Evolutionary conservation across 2,113 vertebrate genomes (phyloP).

Genomic region (Gobiocypris rarus): DNA sequence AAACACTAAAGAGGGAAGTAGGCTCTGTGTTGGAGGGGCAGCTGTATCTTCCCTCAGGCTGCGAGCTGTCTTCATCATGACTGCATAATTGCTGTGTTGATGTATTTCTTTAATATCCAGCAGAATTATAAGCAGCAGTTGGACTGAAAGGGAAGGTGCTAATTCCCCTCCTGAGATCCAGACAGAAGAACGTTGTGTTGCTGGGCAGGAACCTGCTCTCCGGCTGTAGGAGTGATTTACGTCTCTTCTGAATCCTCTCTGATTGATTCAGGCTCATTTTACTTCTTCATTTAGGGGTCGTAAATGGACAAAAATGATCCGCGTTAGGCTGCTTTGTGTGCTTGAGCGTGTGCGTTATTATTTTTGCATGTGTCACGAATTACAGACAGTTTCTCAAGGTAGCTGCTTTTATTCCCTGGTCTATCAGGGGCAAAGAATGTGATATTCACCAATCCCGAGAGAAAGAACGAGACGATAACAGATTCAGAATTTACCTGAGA

Average conservation of each 20-base stretch:
- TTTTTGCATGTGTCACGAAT: background rate
- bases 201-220: conserved; percentile 13
- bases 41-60: conserved; percentile 65
- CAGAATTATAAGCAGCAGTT: conserved; percentile 55
- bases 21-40: conserved; percentile 52
- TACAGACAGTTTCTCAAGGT: background rate
- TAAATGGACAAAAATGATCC: conserved; percentile 7
- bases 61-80: conserved; percentile 48
- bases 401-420: background rate
- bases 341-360: background rate
- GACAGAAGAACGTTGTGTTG: conserved; percentile 10
- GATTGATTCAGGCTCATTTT: conserved; percentile 26
- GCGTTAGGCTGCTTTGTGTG: background rate
- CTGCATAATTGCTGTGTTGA: conserved; percentile 70
- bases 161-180: conserved; percentile 34
- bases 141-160: conserved; percentile 5
- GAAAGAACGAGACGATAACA: background rate
- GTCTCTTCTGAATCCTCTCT: background rate
- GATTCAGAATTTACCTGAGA: background rate
- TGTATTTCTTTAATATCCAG: conserved; percentile 74
- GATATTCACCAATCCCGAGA: background rate
- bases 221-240: conserved; percentile 35
- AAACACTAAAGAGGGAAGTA: conserved; percentile 49
- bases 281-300: conserved; percentile 22
- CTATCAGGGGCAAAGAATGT: background rate